Conservation (phyloP, 2,888 invertebrate species). For the Atethmia centrago region DNA sequence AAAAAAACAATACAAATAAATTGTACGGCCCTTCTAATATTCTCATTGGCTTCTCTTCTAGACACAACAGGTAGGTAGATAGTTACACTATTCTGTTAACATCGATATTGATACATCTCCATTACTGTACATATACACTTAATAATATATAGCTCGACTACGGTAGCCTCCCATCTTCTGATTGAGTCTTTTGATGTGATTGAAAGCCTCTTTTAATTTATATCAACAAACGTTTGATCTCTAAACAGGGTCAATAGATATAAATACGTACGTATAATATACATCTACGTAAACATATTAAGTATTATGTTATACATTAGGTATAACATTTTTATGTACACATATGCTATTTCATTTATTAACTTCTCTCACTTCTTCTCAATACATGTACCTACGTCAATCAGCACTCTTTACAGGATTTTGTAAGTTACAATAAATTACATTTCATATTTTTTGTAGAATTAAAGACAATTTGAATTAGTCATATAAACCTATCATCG, state of each 20-base stretch:
- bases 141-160: slow-evolving; percentile 52
- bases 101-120: slow-evolving; percentile 35
- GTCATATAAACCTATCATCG: too few relatives aligned
- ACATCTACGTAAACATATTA: neutral
- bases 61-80: too few relatives aligned
- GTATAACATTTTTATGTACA: neutral
- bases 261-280: slow-evolving; percentile 6
- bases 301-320: neutral
- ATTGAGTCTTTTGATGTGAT: slow-evolving; percentile 68
- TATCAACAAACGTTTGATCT: slow-evolving; percentile 50
- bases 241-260: slow-evolving; percentile 32
- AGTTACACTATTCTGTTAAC: too few relatives aligned
- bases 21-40: too few relatives aligned
- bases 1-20: too few relatives aligned
- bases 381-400: neutral
- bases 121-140: slow-evolving; percentile 40
- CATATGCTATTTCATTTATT: neutral
- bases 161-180: slow-evolving; percentile 64
- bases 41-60: too few relatives aligned
- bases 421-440: too few relatives aligned
- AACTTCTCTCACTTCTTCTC: neutral
- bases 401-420: too few relatives aligned
- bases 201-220: slow-evolving; percentile 65
- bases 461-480: too few relatives aligned
- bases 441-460: too few relatives aligned